Percentiles rank a stretch among this genome's conserved stretches.
phyloP scores from a whole-genome alignment of 2,888 invertebrate species.

The Pimpla rufipes region DNA sequence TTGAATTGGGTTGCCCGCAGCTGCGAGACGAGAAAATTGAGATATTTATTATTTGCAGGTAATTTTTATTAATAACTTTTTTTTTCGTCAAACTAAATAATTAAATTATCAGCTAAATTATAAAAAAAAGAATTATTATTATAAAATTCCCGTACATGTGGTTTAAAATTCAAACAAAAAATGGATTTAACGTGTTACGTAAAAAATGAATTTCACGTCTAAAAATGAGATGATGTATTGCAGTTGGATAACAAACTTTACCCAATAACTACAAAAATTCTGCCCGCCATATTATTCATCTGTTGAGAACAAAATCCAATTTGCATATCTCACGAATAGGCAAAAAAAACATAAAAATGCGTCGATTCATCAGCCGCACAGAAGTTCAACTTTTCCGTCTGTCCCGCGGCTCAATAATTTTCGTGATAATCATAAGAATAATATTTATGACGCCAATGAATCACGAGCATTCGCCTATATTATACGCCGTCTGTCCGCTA shows the following conservation, averaged over 20 bases:
- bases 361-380: slow-evolving; percentile 11
- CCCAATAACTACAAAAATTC: background rate
- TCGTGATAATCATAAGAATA: background rate
- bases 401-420: background rate
- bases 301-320: background rate
- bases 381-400: background rate
- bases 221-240: background rate
- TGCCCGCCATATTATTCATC: no score
- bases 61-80: background rate
- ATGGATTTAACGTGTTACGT: no score
- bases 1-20: background rate
- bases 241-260: background rate
- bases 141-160: background rate
- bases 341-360: background rate
- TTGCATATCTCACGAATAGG: background rate
- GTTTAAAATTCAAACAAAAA: background rate
- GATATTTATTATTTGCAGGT: background rate
- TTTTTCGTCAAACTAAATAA: no score
- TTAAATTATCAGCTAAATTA: no score
- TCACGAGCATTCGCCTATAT: slow-evolving; percentile 30
- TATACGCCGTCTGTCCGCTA: slow-evolving; percentile 2
- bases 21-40: background rate
- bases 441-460: slow-evolving; percentile 14
- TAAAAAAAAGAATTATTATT: no score
- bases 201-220: no score